Evolutionary conservation across 2,888 invertebrate genomes (phyloP).

Genomic region (Deilephila elpenor): DNA sequence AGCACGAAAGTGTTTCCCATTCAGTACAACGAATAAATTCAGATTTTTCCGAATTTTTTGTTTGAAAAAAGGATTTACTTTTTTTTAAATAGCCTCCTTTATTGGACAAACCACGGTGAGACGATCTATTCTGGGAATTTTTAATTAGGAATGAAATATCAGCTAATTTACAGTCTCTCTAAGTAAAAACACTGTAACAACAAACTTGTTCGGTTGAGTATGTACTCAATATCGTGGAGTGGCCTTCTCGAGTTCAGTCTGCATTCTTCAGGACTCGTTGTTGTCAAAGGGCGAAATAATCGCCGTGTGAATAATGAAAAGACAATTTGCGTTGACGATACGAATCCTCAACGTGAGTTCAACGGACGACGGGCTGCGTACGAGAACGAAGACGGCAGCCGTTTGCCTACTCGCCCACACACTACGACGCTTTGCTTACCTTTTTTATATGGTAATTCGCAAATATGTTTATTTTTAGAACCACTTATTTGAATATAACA

Average conservation of each 20-base stretch:
- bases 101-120: no score
- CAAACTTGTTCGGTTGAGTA: not conserved
- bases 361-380: conserved; percentile 66
- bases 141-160: not conserved
- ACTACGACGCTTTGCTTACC: conserved; percentile 35
- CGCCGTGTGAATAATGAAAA: conserved; percentile 79
- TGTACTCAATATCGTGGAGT: not conserved
- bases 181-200: not conserved
- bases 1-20: not conserved
- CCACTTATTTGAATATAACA: not conserved
- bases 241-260: conserved; percentile 31
- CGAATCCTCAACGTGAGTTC: conserved; percentile 70
- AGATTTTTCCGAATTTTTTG: no score
- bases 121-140: no score
- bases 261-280: conserved; percentile 19
- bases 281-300: conserved; percentile 73
- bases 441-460: not conserved
- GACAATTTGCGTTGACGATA: conserved; percentile 77
- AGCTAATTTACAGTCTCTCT: not conserved
- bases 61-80: no score
- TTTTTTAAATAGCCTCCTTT: no score
- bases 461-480: not conserved
- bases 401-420: conserved; percentile 39
- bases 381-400: conserved; percentile 42
- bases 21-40: not conserved